phyloP scores from a whole-genome alignment of 2,888 invertebrate species.

The Rhogogaster chlorosoma region DNA sequence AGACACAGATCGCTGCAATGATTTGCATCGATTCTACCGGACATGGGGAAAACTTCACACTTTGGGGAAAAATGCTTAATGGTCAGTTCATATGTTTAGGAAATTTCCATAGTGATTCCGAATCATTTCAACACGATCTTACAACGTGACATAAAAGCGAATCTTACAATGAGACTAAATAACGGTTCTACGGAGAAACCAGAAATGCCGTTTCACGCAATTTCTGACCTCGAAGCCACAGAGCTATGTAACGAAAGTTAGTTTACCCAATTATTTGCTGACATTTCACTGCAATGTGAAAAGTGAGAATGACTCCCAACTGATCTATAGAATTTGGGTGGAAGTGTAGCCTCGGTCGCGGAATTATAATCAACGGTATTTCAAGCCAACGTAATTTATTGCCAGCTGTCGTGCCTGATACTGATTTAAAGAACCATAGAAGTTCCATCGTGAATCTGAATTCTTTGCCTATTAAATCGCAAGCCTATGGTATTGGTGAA shows the following conservation, averaged over 20 bases:
- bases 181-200: neutral
- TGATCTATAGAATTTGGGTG: neutral
- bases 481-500: neutral
- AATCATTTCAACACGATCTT: neutral
- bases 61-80: neutral
- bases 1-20: neutral
- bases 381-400: neutral
- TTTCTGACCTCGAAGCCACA: neutral
- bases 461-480: neutral
- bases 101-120: neutral
- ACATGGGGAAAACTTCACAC: neutral
- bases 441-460: neutral
- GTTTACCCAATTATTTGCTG: neutral
- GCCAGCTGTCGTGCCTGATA: neutral
- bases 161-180: neutral
- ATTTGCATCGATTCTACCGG: neutral
- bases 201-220: neutral
- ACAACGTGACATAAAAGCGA: neutral
- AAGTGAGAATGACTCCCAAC: neutral
- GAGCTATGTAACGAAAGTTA: neutral
- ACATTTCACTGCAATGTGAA: neutral
- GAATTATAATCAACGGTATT: too few species aligned
- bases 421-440: neutral
- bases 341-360: neutral
- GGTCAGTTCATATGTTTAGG: neutral